Evolutionary conservation across 2,888 invertebrate species (phyloP), one percentile per base, ranked within the genome.

Genomic region (Plagodis pulveraria): DNA sequence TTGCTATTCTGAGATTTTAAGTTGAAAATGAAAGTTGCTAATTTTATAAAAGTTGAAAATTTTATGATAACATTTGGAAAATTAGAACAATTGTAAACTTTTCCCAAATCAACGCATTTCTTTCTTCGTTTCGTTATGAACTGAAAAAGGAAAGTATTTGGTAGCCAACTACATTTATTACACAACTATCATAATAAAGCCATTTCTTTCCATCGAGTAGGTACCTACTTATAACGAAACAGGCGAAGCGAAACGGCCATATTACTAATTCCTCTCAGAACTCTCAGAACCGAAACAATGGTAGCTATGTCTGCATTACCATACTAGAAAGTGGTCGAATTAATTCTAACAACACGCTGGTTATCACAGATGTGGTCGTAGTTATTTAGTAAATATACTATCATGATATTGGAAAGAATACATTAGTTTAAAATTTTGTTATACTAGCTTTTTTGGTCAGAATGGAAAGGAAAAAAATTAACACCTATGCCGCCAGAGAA

Each of bases 241-340:
- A 45, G 48, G 36, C 58, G 32, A 22, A 36, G 45, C 56, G 42
- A 35, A 46, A 52, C 50, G 34, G 41, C 10, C 12, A 44, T 43
- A 52, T 63, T 60, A 55, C 50, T 58, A 65, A 71, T 70, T 63
- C 68, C 58, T 62, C 56, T 57, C 63, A 44, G 62, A 55, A 53
- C 50, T 60, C 22, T 22, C 22, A 40, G 40, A 40, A 40, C 40
- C 55, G 58, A 68, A 72, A 73, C 73, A 74, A 72, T 73, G 58
- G 61, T 22, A 40, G 40, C 10, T 56, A 60, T 51, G 56, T 50
- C 36, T 43, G 9, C 38, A 66, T 65, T 65, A 61, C 58, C 66
- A 70, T 64, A 60, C 65, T 75, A 77, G 76, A 78, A 78, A 78
- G 78, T 74, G 65, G 51, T 63, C 55, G 66, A 70, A 73, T 74